Conservation (phyloP, 2,888 invertebrate species). For the Nomada flava region DNA sequence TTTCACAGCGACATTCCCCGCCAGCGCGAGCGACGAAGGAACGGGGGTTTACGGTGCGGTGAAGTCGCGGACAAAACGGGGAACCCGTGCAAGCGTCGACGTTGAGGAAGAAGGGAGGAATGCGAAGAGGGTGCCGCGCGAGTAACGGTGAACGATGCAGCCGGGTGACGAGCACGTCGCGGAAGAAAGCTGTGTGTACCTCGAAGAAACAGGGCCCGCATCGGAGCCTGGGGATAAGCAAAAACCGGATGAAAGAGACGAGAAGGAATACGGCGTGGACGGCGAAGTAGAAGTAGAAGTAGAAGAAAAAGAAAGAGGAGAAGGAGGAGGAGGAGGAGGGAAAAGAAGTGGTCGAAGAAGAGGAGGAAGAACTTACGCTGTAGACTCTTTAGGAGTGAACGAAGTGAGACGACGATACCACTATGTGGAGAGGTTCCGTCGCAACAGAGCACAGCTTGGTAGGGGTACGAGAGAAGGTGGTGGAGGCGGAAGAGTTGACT, state of each 20-base stretch:
- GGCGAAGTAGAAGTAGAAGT: not conserved
- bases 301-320: not conserved
- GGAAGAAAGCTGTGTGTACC: constrained; percentile 60
- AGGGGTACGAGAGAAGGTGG: constrained; percentile 63
- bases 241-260: constrained; percentile 49
- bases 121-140: constrained; percentile 65
- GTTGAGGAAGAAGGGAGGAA: constrained; percentile 48
- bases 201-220: constrained; percentile 39
- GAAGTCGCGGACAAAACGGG: constrained; percentile 12
- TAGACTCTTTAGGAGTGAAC: constrained; percentile 42
- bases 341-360: constrained; percentile 25
- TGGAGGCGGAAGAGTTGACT: constrained; percentile 69
- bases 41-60: constrained; percentile 22
- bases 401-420: constrained; percentile 57
- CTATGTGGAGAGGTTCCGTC: constrained; percentile 50
- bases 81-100: not conserved
- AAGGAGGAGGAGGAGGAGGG: not conserved
- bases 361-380: constrained; percentile 33
- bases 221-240: constrained; percentile 45
- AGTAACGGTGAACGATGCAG: constrained; percentile 69
- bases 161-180: constrained; percentile 64
- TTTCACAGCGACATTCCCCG: constrained; percentile 32
- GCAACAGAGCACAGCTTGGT: constrained; percentile 48
- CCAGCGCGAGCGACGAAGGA: constrained; percentile 7
- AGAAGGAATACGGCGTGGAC: constrained; percentile 13